Evolutionary conservation across 2,797 vertebrate species (phyloP), one percentile per base, ranked within the genome.

Genomic region (Alca torda): DNA sequence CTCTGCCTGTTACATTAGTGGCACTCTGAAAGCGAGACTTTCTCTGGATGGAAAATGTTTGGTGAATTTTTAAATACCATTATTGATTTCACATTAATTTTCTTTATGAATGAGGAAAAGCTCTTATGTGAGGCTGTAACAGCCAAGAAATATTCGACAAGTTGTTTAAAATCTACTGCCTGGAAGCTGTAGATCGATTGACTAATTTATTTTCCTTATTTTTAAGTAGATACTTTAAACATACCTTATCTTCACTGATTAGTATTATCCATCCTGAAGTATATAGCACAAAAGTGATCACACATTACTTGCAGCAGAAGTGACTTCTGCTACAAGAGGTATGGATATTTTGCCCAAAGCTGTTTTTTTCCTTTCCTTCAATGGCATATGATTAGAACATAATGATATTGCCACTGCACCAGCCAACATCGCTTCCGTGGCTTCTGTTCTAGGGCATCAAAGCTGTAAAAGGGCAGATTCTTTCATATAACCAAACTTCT

Each of bases 81-180:
- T 94, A 95, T 93, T 94, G 96, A 95, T 89, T 96, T 92, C 72
- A 92, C 86, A 91, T 94, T 89, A 51, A 75, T 92, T 95, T 95
- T 85, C 84, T 87, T 87, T 68, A 95, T 54, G 57, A 94, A 94
- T 16, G 53, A 94, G 43, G 53, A 84, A 91, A 95, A 94, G 81
- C 53, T 92, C 81, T 94, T 90, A 92, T 2, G 25, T 0, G 0
- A 90, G 57, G 35, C 51, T 87, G 10, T 70, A 92, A 89, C 20
- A 94, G 67, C 74, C 81, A 92, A 87, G 53, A 96, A 96, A 83
- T 92, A 95, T 46, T 61, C 68, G 78, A 94, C 75, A 95, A 77
- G 60, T 85, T 96, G 81, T 92, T 96, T 94, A 94, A 96, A 93
- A 83, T 65, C 65, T 86, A 78, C 45, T 65, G 75, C 72, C 68